Evolutionary conservation across 2,113 vertebrate genomes (phyloP).

Genomic region (Casuarius casuarius): DNA sequence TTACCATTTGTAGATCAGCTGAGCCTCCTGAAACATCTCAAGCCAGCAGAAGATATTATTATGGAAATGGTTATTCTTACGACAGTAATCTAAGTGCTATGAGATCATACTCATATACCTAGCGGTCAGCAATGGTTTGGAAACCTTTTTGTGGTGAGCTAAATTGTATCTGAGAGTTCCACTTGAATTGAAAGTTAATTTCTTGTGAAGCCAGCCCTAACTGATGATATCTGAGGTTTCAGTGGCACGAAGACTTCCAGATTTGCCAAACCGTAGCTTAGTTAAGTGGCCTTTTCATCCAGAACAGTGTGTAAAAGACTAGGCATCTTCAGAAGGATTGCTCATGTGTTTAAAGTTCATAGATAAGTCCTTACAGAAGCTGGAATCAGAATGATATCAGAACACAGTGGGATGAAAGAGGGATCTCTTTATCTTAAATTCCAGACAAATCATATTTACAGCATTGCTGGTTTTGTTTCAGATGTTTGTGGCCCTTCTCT

Average conservation of each 20-base stretch:
- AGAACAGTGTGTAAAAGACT: background rate
- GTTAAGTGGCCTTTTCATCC: background rate
- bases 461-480: constrained; percentile 58
- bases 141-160: background rate
- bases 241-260: background rate
- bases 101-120: background rate
- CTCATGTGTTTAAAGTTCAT: accelerated
- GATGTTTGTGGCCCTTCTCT: constrained; percentile 98
- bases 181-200: background rate
- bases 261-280: background rate
- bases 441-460: background rate
- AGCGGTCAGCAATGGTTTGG: background rate
- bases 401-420: background rate
- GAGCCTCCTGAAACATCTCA: background rate
- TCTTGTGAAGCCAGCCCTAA: background rate
- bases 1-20: background rate
- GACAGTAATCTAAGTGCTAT: background rate
- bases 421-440: background rate
- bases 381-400: background rate
- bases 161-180: background rate
- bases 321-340: background rate
- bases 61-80: background rate
- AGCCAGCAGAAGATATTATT: background rate
- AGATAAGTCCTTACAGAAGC: background rate
- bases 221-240: background rate